Evolutionary conservation across 1,140 invertebrate genomes (phyloP), one percentile per base, ranked within the genome.

Genomic region (Drosophila sturtevanti): DNA sequence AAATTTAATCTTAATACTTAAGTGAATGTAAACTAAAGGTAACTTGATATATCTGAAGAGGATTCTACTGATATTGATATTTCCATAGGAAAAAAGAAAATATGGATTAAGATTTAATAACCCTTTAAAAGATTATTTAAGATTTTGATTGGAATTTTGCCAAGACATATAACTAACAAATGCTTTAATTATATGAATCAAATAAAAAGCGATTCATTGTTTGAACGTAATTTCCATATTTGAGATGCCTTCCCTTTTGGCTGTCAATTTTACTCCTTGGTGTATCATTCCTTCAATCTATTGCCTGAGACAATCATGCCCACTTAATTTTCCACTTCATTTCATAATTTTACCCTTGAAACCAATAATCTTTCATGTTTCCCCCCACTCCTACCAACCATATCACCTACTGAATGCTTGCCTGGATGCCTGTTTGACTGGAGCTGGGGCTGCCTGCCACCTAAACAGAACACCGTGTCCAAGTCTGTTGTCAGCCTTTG

Each of bases 281-380:
- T 37, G 37, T 67, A 38, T 60, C 41, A 48, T 7, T 56, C 44
- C 24, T 75, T 56, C 37, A 38, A 18, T 22, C n/a, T 38, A 48
- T 14, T 59, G 62, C 72, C 76, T 68, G 72, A 65, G 72, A 68
- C 72, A 76, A 76, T 76, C 72, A 68, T 67, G 68, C 72, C 41
- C 41, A 76, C 72, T 76, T 76, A 62, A 76, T 76, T 76, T 76
- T 76, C 74, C 74, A 77, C 74, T 77, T 77, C 74, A 77, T 77
- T 77, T 77, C 66, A 77, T 77, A 77, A 77, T 77, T 77, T 77
- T 60, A 70, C 74, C 72, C 74, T 77, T 77, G 72, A 63, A 77
- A 77, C 74, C 72, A 76, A 76, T 76, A 76, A 76, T 76, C 72
- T 76, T 76, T 68, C 71, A 73, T 59, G 61, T 27, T 61, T 35